A percentile compares a stretch with the other conserved stretches of the same genome.
These are phyloP conservation scores for Heteractis magnifica DNA, from an alignment of 92 coral and sea anemone species.

Conservation along the genomic window DNA sequence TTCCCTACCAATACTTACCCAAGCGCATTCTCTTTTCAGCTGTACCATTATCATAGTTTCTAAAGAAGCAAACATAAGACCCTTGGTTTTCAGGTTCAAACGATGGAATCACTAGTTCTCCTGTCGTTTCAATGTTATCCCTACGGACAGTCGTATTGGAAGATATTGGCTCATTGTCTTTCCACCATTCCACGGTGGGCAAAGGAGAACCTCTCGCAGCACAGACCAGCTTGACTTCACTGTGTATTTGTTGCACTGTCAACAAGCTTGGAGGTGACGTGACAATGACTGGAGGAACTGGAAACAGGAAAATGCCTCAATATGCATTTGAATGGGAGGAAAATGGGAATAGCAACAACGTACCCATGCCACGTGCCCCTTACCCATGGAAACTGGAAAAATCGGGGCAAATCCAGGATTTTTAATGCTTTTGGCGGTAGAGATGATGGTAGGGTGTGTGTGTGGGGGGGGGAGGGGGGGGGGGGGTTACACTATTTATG, in stretches of 20 bases:
- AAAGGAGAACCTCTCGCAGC: constrained; percentile 80
- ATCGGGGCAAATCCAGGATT: no score
- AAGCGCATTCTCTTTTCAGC: background rate
- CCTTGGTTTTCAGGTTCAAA: constrained; percentile 57
- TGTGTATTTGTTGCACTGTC: constrained; percentile 37
- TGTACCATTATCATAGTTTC: background rate
- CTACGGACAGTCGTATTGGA: constrained; percentile 28
- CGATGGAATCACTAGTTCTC: constrained; percentile 48
- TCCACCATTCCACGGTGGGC: constrained; percentile 76
- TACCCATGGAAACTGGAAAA: no score
- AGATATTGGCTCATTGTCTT: constrained; percentile 55
- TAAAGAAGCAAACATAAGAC: background rate
- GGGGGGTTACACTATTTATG: no score
- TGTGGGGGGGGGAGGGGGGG: no score
- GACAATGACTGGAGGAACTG: constrained; percentile 59
- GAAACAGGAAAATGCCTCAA: background rate
- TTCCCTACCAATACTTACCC: background rate
- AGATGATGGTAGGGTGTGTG: no score
- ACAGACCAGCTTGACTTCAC: constrained; percentile 52
- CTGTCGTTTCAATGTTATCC: constrained; percentile 32
- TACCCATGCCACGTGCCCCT: no score
- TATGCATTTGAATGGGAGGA: no score
- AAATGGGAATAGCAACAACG: no score
- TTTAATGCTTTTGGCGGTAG: no score
- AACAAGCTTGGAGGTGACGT: constrained; percentile 51